Percentiles rank a stretch among this genome's conserved stretches.
Evolutionary conservation across 2,113 vertebrate genomes (phyloP).

Genomic region (Erythrocercus mccallii): DNA sequence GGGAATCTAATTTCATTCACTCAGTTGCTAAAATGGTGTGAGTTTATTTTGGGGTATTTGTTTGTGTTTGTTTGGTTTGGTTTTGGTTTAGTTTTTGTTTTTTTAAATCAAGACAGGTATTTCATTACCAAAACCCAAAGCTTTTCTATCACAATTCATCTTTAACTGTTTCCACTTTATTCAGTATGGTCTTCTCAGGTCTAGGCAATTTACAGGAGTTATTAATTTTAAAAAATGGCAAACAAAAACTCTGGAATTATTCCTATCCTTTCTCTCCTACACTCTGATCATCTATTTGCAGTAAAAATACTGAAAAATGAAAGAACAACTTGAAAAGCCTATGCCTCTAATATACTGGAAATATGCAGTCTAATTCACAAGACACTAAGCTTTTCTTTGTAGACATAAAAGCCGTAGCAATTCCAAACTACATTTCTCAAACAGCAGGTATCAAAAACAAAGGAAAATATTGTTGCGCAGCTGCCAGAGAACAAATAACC

Average conservation of each 20-base stretch:
- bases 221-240: not conserved
- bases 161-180: not conserved
- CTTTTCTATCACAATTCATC: not conserved
- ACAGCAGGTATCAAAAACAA: not conserved
- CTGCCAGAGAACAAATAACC: not conserved
- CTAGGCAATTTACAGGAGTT: not conserved
- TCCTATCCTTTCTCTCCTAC: not conserved
- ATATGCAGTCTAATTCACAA: not conserved
- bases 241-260: not conserved
- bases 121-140: not conserved
- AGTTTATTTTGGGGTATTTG: not conserved
- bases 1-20: not conserved
- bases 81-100: too few relatives aligned
- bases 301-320: not conserved
- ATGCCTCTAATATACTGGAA: not conserved
- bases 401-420: not conserved
- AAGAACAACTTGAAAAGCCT: not conserved
- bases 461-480: not conserved
- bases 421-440: conserved; percentile 8
- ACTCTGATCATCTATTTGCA: not conserved
- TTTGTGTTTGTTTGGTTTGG: not conserved
- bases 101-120: not conserved
- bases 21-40: not conserved
- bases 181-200: not conserved
- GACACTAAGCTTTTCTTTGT: not conserved